Base-by-base conservation (phyloP, 2,797 vertebrate genomes). In the Monodelphis domestica region DNA sequence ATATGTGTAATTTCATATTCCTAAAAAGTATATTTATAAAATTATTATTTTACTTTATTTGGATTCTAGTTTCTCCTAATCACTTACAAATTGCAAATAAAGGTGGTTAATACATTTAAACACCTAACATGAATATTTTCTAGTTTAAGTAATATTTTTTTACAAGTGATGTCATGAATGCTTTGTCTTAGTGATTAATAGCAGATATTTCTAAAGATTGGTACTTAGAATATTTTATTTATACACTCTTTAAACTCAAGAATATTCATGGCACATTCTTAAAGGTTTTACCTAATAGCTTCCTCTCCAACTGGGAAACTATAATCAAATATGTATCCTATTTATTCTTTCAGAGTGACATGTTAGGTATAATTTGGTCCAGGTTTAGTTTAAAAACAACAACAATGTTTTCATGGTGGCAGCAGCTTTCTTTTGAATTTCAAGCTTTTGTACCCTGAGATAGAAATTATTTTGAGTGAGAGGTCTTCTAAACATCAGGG, bases 381-480 rank as follows among this genome's bases (percentile, higher is more conserved):
- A 38, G 0, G 12, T 92, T 97, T 96, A 95, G 92, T 78, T 78
- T 78, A 56, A 91, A 97, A 95, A 97, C 89, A n/a, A n/a, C n/a
- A n/a, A n/a, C n/a, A n/a, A 96, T 95, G 56, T 87, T 51, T 96
- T 30, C 17, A 10, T 3, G 54, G 89, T 91, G 95, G 17, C 38
- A 95, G 17, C 90, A 93, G 95, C 93, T 54, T 93, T 90, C 38
- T 78, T n/a, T 54, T 94, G 78, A 29, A 95, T 96, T 96, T 97
- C 89, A 96, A 51, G 0, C 2, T 45, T 21, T 38, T 70, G 21
- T 9, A 78, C 21, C 38, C 96, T 93, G 90, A 96, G 59, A 55
- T 45, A 97, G 88, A 96, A 96, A 94, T 87, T 0, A 92, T 96
- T 96, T 89, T 96, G 95, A 98, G 53, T 89, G 95, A 98, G 95